Conservation (phyloP, 1,140 invertebrate species). For the Cherax quadricarinatus region DNA sequence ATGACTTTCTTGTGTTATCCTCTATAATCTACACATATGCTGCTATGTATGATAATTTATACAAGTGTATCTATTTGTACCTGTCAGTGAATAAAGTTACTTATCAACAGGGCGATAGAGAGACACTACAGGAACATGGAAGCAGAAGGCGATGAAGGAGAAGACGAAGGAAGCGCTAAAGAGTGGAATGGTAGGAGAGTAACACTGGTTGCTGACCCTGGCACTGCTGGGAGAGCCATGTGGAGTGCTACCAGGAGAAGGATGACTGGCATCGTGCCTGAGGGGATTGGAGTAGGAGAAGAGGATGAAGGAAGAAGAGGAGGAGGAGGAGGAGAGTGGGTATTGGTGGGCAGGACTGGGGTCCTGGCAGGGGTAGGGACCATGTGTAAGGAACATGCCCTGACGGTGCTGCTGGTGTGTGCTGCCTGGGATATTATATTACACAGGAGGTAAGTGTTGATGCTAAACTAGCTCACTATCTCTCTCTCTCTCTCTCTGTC, state of each 20-base stretch:
- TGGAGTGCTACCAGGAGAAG: neutral
- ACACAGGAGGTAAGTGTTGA: slow-evolving; percentile 30
- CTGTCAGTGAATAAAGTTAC: no score
- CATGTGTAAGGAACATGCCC: slow-evolving; percentile 55
- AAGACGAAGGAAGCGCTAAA: neutral
- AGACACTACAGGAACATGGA: neutral
- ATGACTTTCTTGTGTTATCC: no score
- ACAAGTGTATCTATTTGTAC: no score
- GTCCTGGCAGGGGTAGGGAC: slow-evolving; percentile 53
- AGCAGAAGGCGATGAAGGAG: neutral
- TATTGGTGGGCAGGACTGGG: slow-evolving; percentile 30
- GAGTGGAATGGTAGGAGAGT: neutral
- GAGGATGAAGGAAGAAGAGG: neutral
- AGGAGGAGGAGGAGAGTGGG: neutral
- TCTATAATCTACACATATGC: no score
- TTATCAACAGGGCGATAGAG: no score
- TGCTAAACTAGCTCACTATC: no score
- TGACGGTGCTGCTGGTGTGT: slow-evolving; percentile 51
- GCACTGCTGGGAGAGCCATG: neutral
- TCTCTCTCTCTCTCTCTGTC: neutral
- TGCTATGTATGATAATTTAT: no score
- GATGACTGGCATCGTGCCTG: neutral
- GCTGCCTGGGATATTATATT: slow-evolving; percentile 52
- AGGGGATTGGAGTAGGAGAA: neutral
- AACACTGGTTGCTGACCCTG: neutral